A percentile compares a stretch with the other conserved stretches of the same genome.
phyloP scores from a whole-genome alignment of 2,113 vertebrate species.

The Dipodomys spectabilis region DNA sequence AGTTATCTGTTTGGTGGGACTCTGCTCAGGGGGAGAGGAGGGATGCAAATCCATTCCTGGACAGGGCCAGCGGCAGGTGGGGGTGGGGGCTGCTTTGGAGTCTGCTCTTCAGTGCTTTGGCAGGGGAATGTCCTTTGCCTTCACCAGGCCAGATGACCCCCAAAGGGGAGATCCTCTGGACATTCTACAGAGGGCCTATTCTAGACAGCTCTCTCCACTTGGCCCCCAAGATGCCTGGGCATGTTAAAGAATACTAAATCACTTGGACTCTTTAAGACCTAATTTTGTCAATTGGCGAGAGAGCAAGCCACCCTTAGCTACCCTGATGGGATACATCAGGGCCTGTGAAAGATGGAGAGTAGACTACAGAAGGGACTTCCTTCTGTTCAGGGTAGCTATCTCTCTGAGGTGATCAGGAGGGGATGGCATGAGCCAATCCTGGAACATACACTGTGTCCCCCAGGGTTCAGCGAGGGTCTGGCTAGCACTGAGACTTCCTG shows the following conservation, averaged over 20 bases:
- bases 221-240: neutral
- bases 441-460: neutral
- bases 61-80: too few species aligned
- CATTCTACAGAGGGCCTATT: neutral
- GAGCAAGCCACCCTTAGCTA: neutral
- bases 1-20: too few species aligned
- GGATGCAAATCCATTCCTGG: too few species aligned
- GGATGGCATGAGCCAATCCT: neutral
- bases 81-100: too few species aligned
- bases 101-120: too few species aligned
- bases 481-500: neutral
- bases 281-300: neutral
- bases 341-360: neutral
- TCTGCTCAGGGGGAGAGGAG: too few species aligned
- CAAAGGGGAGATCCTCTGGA: neutral
- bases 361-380: neutral
- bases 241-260: neutral
- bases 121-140: too few species aligned
- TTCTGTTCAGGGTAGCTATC: neutral
- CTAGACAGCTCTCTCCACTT: neutral
- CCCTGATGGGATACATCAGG: too few species aligned
- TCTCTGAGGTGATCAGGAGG: constrained; percentile 33
- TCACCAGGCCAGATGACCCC: neutral
- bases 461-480: neutral
- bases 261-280: neutral